phyloP scores from a whole-genome alignment of 2,113 vertebrate species.

The Laticauda colubrina region DNA sequence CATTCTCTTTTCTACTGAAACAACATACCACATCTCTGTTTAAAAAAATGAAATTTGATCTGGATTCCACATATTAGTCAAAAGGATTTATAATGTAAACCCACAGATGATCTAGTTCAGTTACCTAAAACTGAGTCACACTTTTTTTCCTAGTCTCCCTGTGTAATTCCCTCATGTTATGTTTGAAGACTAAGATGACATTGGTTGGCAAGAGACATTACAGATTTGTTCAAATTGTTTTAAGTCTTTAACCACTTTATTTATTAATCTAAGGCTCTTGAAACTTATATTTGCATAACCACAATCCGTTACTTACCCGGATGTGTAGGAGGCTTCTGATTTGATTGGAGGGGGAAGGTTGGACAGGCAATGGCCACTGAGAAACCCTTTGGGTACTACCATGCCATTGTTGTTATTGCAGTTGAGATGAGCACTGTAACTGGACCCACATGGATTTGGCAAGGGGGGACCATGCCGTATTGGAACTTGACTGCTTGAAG shows the following conservation, averaged over 20 bases:
- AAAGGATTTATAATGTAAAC: background rate
- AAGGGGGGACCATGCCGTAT: constrained; percentile 67
- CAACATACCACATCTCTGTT: background rate
- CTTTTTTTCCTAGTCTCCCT: background rate
- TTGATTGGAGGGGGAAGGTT: constrained; percentile 82
- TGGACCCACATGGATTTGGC: constrained; percentile 62
- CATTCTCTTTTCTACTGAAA: background rate
- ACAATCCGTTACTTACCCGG: constrained; percentile 77
- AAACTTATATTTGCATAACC: background rate
- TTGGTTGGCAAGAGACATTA: rapidly evolving
- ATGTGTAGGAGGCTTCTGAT: constrained; percentile 89
- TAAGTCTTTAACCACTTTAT: background rate
- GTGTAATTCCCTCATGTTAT: background rate
- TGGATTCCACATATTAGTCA: background rate
- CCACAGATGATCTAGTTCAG: rapidly evolving
- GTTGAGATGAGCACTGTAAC: constrained; percentile 71
- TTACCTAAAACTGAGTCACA: rapidly evolving
- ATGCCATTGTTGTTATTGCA: constrained; percentile 80
- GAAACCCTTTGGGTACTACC: constrained; percentile 82
- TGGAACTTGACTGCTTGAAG: constrained; percentile 60
- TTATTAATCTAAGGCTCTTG: background rate
- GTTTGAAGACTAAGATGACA: background rate
- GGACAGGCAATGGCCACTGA: constrained; percentile 72
- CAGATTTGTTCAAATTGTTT: background rate
- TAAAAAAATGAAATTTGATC: background rate